A percentile compares a stretch with the other conserved stretches of the same genome.
Evolutionary conservation across 2,113 vertebrate species (phyloP).

Genomic region (Strix aluco): DNA sequence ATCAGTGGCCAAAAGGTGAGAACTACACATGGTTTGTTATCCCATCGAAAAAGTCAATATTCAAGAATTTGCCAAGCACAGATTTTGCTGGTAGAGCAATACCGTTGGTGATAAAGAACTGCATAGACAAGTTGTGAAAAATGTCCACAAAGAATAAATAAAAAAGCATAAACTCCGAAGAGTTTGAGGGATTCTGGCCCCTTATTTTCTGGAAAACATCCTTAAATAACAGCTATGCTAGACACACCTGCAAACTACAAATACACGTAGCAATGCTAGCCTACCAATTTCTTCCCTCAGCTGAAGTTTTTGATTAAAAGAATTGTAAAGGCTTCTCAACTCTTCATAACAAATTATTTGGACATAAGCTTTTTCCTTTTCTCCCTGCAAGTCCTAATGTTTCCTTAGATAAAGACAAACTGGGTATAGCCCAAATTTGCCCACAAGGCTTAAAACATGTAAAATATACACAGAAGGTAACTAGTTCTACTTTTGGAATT

Average conservation of each 20-base stretch:
- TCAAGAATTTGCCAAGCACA: not conserved
- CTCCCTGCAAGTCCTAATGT: not conserved
- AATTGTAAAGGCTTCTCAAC: not conserved
- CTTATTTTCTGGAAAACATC: not conserved
- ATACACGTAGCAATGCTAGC: not conserved
- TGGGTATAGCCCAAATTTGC: not conserved
- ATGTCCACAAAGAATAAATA: not conserved
- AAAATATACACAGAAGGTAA: not conserved
- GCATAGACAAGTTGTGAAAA: not conserved
- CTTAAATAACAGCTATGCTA: not conserved
- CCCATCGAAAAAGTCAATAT: not conserved
- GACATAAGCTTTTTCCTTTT: not conserved
- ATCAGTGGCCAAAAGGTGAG: not conserved
- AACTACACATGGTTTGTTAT: not conserved
- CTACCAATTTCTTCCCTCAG: not conserved
- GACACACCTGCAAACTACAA: not conserved
- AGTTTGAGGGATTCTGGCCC: not conserved
- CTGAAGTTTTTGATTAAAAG: not conserved
- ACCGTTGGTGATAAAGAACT: not conserved
- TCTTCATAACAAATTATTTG: not conserved
- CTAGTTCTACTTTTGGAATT: not conserved
- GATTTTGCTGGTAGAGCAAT: not conserved
- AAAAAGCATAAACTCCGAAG: not conserved
- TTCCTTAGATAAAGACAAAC: not conserved
- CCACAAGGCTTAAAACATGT: not conserved